Conservation (phyloP, 2,797 vertebrate genomes). For the Oreortyx pictus region DNA sequence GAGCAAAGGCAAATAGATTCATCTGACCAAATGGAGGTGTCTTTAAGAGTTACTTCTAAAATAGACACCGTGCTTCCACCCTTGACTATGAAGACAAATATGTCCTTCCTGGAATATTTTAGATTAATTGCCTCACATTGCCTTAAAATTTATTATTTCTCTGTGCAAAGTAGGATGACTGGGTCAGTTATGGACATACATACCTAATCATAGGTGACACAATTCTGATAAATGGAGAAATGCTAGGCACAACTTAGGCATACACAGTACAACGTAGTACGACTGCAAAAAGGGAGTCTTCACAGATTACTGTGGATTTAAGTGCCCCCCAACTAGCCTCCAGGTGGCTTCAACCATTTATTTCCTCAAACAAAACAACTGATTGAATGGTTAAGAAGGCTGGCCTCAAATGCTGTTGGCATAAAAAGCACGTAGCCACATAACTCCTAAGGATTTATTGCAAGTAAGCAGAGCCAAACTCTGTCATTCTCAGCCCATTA, state of each 20-base stretch:
- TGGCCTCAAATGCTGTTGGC: slow-evolving; percentile 2
- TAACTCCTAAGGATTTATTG: slow-evolving; percentile 44
- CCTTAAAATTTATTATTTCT: not conserved
- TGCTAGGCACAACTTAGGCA: not conserved
- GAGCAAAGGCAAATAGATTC: not conserved
- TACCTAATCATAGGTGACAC: not conserved
- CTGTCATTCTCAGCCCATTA: slow-evolving; percentile 12
- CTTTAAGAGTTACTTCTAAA: not conserved
- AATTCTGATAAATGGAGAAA: not conserved
- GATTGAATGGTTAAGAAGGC: slow-evolving; percentile 37
- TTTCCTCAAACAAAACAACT: slow-evolving; percentile 53
- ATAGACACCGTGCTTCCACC: not conserved
- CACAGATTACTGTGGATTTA: slow-evolving; percentile 9
- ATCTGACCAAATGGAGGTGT: not conserved
- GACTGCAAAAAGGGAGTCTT: slow-evolving; percentile 30
- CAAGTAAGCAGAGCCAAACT: slow-evolving; percentile 40
- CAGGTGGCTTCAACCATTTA: slow-evolving; percentile 50
- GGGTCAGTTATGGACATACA: not conserved
- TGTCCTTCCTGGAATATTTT: not conserved
- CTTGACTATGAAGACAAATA: not conserved
- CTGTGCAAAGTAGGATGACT: not conserved
- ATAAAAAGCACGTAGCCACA: slow-evolving; percentile 5
- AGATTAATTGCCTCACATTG: not conserved
- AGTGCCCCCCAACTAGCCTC: slow-evolving; percentile 30
- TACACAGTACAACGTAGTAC: not conserved